A percentile compares a stretch with the other conserved stretches of the same genome.
Conservation (phyloP, 2,113 vertebrate species). For the Gymnogyps californianus region DNA sequence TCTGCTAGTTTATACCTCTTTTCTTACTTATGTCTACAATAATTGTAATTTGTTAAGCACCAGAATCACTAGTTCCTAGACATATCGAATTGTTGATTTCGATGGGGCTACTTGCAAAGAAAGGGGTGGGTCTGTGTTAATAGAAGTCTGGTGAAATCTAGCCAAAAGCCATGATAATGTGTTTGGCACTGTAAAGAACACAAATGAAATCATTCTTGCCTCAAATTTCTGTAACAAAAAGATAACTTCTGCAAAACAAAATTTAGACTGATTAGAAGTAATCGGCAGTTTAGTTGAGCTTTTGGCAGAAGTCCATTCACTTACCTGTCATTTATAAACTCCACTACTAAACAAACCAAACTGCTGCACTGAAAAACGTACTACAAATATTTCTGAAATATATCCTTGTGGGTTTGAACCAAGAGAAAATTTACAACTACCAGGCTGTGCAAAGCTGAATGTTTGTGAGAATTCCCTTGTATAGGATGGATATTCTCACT, state of each 20-base stretch:
- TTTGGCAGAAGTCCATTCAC: background rate
- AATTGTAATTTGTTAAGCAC: background rate
- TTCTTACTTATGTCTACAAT: background rate
- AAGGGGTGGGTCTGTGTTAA: background rate
- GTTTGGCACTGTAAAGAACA: background rate
- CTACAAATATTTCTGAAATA: background rate
- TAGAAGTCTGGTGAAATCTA: background rate
- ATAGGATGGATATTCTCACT: background rate
- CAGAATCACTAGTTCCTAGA: background rate
- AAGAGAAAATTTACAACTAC: background rate
- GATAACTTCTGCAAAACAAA: background rate
- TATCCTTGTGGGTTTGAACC: background rate
- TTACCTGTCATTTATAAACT: background rate
- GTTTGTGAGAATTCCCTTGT: background rate
- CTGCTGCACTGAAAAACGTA: background rate
- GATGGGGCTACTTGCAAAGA: background rate
- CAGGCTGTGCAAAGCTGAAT: background rate
- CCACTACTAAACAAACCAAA: background rate
- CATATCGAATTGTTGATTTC: background rate
- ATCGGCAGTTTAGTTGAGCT: background rate
- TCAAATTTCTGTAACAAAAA: background rate
- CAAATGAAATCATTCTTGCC: background rate
- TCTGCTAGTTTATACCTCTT: background rate
- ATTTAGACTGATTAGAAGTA: background rate
- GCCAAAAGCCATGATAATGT: background rate